Conservation (phyloP, 2,888 invertebrate species). For the Calameuta pallipes region DNA sequence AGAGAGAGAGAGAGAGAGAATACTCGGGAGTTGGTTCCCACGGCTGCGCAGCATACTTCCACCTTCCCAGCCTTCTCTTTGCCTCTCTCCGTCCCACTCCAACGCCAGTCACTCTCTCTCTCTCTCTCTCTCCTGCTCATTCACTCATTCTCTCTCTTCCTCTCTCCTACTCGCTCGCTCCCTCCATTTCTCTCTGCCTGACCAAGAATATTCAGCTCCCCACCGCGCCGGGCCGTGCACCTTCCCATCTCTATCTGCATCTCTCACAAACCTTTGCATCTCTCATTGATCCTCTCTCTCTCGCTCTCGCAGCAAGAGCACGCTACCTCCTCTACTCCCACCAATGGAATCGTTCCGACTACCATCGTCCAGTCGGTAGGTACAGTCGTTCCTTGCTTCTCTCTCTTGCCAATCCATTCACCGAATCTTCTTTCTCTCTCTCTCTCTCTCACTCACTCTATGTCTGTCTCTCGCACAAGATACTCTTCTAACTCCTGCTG, state of each 20-base stretch:
- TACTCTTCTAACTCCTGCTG: not conserved
- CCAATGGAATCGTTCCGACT: not conserved
- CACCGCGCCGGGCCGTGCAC: slow-evolving; percentile 11
- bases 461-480: not conserved
- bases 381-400: slow-evolving; percentile 2
- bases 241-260: slow-evolving; percentile 22
- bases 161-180: slow-evolving; percentile 18
- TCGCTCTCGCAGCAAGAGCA: slow-evolving; percentile 16
- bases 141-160: slow-evolving; percentile 4
- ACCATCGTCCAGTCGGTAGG: not conserved
- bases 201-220: not conserved
- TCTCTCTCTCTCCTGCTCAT: slow-evolving; percentile 12
- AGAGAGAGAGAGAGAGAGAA: slow-evolving; percentile 29
- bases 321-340: not conserved
- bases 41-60: slow-evolving; percentile 60
- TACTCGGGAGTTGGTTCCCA: slow-evolving; percentile 60
- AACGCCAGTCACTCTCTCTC: slow-evolving; percentile 9
- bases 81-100: slow-evolving; percentile 12
- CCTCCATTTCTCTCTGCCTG: slow-evolving; percentile 20
- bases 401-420: slow-evolving; percentile 9
- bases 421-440: slow-evolving; percentile 4
- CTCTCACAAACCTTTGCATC: slow-evolving; percentile 15
- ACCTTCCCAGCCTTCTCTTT: slow-evolving; percentile 41
- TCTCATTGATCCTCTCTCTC: slow-evolving; percentile 25
- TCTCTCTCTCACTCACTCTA: slow-evolving; percentile 9